Conservation (phyloP, 2,888 invertebrate genomes). For the Malthinus flaveolus region DNA sequence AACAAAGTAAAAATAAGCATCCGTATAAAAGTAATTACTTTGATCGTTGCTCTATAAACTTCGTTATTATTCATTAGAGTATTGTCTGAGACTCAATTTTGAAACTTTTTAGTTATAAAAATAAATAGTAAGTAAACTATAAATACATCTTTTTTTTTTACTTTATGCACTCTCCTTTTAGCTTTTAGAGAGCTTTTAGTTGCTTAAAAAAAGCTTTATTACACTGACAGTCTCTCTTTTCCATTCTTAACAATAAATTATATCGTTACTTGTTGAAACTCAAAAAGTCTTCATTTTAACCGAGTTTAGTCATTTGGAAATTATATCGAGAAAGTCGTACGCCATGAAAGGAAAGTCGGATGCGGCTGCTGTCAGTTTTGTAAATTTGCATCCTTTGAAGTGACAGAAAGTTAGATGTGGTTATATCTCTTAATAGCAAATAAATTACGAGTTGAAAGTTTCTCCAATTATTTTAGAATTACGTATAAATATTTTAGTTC, state of each 20-base stretch:
- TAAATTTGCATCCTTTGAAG: not conserved
- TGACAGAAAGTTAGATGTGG: not conserved
- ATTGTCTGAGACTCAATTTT: not conserved
- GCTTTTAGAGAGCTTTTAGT: too few relatives aligned
- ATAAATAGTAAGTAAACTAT: not conserved
- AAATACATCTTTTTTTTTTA: not conserved
- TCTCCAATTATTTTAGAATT: conserved; percentile 19
- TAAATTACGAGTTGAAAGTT: too few relatives aligned
- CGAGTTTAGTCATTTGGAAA: not conserved
- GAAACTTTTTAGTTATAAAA: not conserved
- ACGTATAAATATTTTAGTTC: conserved; percentile 18
- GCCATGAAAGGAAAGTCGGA: not conserved
- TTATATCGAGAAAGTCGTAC: too few relatives aligned
- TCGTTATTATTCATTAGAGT: not conserved
- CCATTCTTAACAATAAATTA: too few relatives aligned
- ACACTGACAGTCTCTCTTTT: too few relatives aligned
- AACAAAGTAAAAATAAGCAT: not conserved
- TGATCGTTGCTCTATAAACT: conserved; percentile 3
- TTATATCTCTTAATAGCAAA: too few relatives aligned
- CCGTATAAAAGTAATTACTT: not conserved
- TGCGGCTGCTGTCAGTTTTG: not conserved
- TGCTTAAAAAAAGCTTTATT: too few relatives aligned
- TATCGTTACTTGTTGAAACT: too few relatives aligned
- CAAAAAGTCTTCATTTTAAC: not conserved
- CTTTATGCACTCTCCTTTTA: too few relatives aligned